Conservation (phyloP, 2,888 invertebrate genomes). For the Altica lythri region DNA sequence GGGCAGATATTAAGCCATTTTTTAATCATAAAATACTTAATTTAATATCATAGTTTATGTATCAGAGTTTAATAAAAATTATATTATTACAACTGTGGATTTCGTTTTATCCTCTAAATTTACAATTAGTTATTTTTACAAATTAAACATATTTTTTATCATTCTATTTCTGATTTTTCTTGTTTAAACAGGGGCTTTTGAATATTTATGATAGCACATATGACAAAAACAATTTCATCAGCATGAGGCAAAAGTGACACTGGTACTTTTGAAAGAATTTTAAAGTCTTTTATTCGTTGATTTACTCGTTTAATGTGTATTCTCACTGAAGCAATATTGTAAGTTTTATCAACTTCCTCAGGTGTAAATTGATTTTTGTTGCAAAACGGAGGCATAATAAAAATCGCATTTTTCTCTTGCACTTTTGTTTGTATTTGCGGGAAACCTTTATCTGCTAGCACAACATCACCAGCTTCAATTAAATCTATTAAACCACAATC, state of each 20-base stretch:
- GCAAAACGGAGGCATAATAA: constrained; percentile 6
- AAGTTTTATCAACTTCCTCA: not conserved
- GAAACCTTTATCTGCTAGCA: not conserved
- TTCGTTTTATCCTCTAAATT: no score
- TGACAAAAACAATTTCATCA: not conserved
- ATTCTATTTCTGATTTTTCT: no score
- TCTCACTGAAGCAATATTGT: not conserved
- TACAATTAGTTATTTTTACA: no score
- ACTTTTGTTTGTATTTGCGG: not conserved
- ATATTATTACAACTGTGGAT: no score
- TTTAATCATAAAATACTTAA: no score
- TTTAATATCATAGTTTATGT: no score
- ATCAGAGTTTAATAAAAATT: no score
- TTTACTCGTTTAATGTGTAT: constrained; percentile 4
- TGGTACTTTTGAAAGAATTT: constrained; percentile 5
- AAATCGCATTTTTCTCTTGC: constrained; percentile 5
- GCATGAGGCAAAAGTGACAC: not conserved
- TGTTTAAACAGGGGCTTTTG: no score
- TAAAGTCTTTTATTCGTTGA: constrained; percentile 7
- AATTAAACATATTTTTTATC: no score
- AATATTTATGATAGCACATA: not conserved
- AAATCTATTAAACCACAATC: constrained; percentile 3
- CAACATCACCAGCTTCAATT: constrained; percentile 1
- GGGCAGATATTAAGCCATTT: no score
- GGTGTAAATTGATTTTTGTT: constrained; percentile 1